A percentile compares a stretch with the other conserved stretches of the same genome.
These are phyloP conservation scores for Physocephala rufipes DNA, from an alignment of 2,888 invertebrate species.

Conservation along the genomic window DNA sequence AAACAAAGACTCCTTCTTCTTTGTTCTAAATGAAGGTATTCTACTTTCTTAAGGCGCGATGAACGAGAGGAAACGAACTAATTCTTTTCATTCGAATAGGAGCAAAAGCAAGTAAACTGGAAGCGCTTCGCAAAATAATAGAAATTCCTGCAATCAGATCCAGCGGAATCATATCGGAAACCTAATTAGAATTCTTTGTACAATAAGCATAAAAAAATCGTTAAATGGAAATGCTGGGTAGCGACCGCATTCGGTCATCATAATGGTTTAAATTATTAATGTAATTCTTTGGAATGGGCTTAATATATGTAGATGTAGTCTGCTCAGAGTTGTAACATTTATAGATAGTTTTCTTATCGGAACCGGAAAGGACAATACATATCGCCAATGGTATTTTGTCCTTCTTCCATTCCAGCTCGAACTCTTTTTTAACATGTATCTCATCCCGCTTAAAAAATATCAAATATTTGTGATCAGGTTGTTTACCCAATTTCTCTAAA, in stretches of 20 bases:
- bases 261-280: no score
- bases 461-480: no score
- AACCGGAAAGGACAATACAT: no score
- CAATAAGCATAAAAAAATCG: conserved; percentile 44
- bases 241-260: neutral
- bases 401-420: no score
- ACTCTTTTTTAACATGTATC: no score
- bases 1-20: neutral
- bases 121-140: conserved; percentile 27
- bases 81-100: conserved; percentile 30
- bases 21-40: conserved; percentile 17
- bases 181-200: conserved; percentile 43
- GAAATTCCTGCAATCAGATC: conserved; percentile 1
- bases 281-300: no score
- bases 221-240: conserved; percentile 5
- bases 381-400: no score
- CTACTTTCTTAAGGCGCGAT: conserved; percentile 24
- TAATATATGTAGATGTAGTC: no score
- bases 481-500: no score
- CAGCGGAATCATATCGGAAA: conserved; percentile 37
- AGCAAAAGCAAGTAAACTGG: conserved; percentile 28
- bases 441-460: no score
- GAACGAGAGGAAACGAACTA: conserved; percentile 9
- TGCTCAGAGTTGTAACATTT: no score
- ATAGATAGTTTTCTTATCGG: no score